Evolutionary conservation across 2,797 vertebrate species (phyloP), one percentile per base, ranked within the genome.

Genomic region (Sciurus carolinensis): DNA sequence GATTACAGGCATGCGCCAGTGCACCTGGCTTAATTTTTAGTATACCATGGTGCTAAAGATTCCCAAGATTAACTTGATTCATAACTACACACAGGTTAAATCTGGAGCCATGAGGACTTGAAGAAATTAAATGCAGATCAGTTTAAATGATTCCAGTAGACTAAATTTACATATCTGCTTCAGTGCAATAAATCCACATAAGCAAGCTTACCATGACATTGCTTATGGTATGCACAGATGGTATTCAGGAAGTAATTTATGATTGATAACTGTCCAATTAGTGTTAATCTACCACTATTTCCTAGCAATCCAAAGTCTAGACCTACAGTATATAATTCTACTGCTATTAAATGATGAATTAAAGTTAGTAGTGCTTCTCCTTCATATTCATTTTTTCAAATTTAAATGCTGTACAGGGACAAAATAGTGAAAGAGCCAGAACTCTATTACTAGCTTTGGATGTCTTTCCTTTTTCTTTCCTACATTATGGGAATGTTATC

Each of bases 1-100:
- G 44, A 47, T 47, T 47, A 47, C 44, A 47, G 44, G 44, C 44
- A 47, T 7, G 44, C 7, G 9, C 44, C 44, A 47, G 1, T 47
- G 44, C 44, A 47, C 9, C 7, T 47, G 44, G 44, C 44, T 47
- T 47, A 47, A 7, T 83, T 36, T 92, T 59, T 36, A 52, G 18
- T 52, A 18, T 87, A 50, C 28, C 15, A 24, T 50, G 47, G 30
- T 73, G 13, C 47, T 62, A 6, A 71, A 47, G 80, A 77, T 59
- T 69, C 52, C 80, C 52, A 90, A 94, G 72, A 67, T 76, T 67
- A 77, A 95, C 39, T 80, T 90, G 54, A 73, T 30, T 86, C 66
- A 36, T 6, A 83, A 59, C 17, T 81, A 73, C 8, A 82, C 54
- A 17, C 17, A 36, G 26, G n/a, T 66, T 67, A 84, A 91, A 39